These are phyloP conservation scores for Scomberomorus guttatus DNA, from an alignment of 2,797 vertebrate genomes.

Conservation along the genomic window DNA sequence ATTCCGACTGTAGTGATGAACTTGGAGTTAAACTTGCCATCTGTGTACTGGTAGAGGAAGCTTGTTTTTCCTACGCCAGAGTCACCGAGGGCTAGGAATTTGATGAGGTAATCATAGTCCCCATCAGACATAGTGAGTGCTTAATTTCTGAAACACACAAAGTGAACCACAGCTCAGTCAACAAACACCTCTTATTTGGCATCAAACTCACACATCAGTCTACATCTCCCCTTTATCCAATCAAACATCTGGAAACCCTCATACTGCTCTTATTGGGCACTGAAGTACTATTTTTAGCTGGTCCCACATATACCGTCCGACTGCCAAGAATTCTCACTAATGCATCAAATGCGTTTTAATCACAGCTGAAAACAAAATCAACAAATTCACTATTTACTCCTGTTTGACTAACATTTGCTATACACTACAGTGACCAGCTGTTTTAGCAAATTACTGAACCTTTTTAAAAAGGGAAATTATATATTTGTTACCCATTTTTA, in stretches of 20 bases:
- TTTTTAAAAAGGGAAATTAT: no score
- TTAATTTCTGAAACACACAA: slow-evolving; percentile 82
- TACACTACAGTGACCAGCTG: no score
- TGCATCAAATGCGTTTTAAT: no score
- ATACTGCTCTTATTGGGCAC: no score
- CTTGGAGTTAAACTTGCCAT: slow-evolving; percentile 97
- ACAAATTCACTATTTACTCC: no score
- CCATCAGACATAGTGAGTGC: slow-evolving; percentile 96
- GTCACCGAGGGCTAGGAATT: slow-evolving; percentile 98
- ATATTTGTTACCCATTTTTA: no score
- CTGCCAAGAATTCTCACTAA: no score
- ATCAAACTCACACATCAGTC: background rate
- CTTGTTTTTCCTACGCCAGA: slow-evolving; percentile 99
- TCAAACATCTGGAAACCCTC: background rate
- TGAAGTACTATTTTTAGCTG: no score
- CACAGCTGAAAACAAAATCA: no score
- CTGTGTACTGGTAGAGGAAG: slow-evolving; percentile 97
- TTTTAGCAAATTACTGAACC: no score
- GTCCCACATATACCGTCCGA: no score
- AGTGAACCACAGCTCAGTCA: slow-evolving; percentile 40
- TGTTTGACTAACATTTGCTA: no score
- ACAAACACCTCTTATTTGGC: background rate
- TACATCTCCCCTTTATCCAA: background rate
- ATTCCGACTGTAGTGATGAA: slow-evolving; percentile 99
- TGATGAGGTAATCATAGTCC: slow-evolving; percentile 99